Evolutionary conservation across 2,888 invertebrate species (phyloP), one percentile per base, ranked within the genome.

Genomic region (Xestia rhomboidea): DNA sequence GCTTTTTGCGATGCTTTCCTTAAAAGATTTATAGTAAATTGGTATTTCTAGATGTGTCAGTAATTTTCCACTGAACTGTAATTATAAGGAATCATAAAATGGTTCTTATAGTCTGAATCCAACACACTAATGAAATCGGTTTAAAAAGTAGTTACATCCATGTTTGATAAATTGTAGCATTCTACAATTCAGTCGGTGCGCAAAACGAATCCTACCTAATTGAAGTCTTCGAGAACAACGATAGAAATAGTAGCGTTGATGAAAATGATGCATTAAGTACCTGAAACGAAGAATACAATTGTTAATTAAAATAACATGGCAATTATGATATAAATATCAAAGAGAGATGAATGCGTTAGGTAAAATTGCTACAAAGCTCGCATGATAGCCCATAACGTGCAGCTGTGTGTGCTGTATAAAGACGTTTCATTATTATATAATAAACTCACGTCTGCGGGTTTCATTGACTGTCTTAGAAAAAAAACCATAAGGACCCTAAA

Each of bases 261-360:
- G 24, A 51, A 72, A 63, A 41, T 27, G 34, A 60, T 66, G 70
- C 13, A 8, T 81, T 84, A n/a, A n/a, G n/a, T n/a, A 84, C 84
- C 80, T 83, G 76, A 30, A 85, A 85, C 70, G 79, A 80, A 64
- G 3, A 71, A 51, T 18, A 73, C 2, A 72, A 34, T 63, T 62
- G 0, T 77, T 51, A 41, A 30, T 64, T 76, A 62, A 62, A 63
- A 66, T 41, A 8, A 38, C 21, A 8, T 8, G 18, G 10, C 24
- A 38, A 60, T 49, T 41, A 41, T 4, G 5, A 54, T 54, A 51
- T 18, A 27, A 54, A 54, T 10, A 15, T 34, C n/a, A n/a, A n/a
- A n/a, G n/a, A n/a, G n/a, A n/a, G 46, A 21, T 66, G n/a, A 38
- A 51, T 21, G 18, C 1, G 41, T 7, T 24, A 11, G 38, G 5